These are phyloP conservation scores for Pseudachorutes palmiensis DNA, from an alignment of 1,140 invertebrate species.

Conservation along the genomic window DNA sequence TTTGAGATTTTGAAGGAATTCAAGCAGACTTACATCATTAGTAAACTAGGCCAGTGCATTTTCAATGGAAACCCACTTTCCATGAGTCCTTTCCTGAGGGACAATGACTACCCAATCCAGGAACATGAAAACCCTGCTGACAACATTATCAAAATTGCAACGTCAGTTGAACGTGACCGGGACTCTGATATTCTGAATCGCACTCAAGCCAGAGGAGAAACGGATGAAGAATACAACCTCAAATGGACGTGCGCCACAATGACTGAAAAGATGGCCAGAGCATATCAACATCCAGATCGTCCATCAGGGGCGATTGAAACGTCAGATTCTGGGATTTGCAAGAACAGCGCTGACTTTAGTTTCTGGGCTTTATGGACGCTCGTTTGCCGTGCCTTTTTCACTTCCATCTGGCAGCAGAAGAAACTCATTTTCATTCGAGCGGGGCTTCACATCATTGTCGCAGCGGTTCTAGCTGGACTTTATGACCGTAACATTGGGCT, in stretches of 20 bases:
- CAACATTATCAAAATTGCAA: slow-evolving; percentile 15
- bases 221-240: background rate
- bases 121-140: slow-evolving; percentile 14
- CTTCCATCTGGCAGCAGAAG: slow-evolving; percentile 12
- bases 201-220: background rate
- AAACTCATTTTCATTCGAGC: slow-evolving; percentile 17
- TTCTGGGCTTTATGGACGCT: slow-evolving; percentile 13
- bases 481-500: slow-evolving; percentile 19
- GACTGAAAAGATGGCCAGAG: background rate
- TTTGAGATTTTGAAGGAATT: slow-evolving; percentile 15
- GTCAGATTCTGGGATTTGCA: slow-evolving; percentile 9
- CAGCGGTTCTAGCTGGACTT: background rate
- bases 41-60: slow-evolving; percentile 16
- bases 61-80: background rate
- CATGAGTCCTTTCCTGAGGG: background rate
- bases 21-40: slow-evolving; percentile 5
- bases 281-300: background rate
- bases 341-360: slow-evolving; percentile 1
- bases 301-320: background rate
- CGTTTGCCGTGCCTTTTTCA: background rate
- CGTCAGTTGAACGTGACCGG: background rate
- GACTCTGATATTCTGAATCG: background rate
- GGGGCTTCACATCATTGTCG: slow-evolving; percentile 17
- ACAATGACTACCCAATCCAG: background rate
- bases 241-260: slow-evolving; percentile 14